These are phyloP conservation scores for Scarus forsteni DNA, from an alignment of 2,797 vertebrate species.

Conservation along the genomic window DNA sequence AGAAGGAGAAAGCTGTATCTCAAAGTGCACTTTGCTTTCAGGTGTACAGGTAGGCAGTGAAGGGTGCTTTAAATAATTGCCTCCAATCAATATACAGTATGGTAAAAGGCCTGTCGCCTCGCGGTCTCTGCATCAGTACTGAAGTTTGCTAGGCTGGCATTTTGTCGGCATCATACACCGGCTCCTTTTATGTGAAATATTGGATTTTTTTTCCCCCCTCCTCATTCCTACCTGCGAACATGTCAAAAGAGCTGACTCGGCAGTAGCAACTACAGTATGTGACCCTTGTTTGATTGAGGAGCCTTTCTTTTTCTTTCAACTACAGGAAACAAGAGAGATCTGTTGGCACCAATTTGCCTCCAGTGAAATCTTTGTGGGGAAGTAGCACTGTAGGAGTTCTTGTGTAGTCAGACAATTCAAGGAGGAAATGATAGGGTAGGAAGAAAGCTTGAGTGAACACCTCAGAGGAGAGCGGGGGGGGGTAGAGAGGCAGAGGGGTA, in stretches of 20 bases:
- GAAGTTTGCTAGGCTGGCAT: constrained; percentile 56
- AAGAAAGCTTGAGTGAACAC: constrained; percentile 33
- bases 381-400: constrained; percentile 13
- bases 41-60: constrained; percentile 2
- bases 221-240: constrained; percentile 28
- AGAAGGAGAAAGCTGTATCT: background rate
- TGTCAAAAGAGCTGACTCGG: constrained; percentile 51
- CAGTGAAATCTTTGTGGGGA: constrained; percentile 35
- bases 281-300: constrained; percentile 51
- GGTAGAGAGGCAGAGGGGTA: constrained; percentile 26
- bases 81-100: constrained; percentile 34
- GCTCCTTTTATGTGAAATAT: constrained; percentile 64
- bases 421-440: constrained; percentile 45
- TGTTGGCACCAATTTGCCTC: constrained; percentile 17
- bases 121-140: constrained; percentile 31
- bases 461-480: constrained; percentile 16
- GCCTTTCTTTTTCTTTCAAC: constrained; percentile 17
- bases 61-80: constrained; percentile 26
- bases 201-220: constrained; percentile 28
- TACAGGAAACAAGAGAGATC: constrained; percentile 19
- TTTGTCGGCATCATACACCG: constrained; percentile 56
- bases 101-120: constrained; percentile 49
- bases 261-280: constrained; percentile 34
- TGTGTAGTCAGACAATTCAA: constrained; percentile 32
- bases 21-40: constrained; percentile 26